Evolutionary conservation across 2,888 invertebrate genomes (phyloP), one percentile per base, ranked within the genome.

Genomic region (Pseudococcus longispinus): DNA sequence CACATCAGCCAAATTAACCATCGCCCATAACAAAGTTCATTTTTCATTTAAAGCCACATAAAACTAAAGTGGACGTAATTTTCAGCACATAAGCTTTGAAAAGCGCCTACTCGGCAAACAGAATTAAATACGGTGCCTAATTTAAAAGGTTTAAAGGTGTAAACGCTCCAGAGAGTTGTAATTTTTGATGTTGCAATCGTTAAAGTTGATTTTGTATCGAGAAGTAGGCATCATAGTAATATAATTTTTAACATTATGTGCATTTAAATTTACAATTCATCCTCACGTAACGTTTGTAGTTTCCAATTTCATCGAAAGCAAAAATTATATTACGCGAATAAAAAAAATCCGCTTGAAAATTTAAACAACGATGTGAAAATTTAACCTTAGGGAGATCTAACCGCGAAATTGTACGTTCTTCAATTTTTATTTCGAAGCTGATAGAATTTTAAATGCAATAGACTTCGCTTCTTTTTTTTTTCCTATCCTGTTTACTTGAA

Each of bases 91-190:
- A 11, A n/a, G 9, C 77, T 42, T 80, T 80, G 26, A 29, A 74
- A 74, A 74, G 74, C 74, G 74, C 32, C 32, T 5, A 74, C 18
- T 74, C 32, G 74, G 32, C 32, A 37, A 74, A 74, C 29, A 32
- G 77, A 80, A 80, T 37, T 80, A 42, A 37, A 80, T 42, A 13
- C 77, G 20, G 23, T 42, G 42, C 42, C 37, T 80, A 42, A 20
- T 80, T 42, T 80, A 80, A 80, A 80, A 80, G 42, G 77, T 80
- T 42, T 42, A 80, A 80, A 80, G 77, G 77, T 70, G 70, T 70
- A 29, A 29, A 70, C 29, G 29, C 70, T 70, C 70, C 15, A 20
- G 70, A 70, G 70, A 70, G 70, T 29, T 18, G 70, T 70, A 70
- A 70, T 70, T 29, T 70, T 70, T 70, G 70, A 70, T 70, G 70